Evolutionary conservation across 1,140 invertebrate species (phyloP), one percentile per base, ranked within the genome.

Genomic region (Ptiloglossa arizonensis): DNA sequence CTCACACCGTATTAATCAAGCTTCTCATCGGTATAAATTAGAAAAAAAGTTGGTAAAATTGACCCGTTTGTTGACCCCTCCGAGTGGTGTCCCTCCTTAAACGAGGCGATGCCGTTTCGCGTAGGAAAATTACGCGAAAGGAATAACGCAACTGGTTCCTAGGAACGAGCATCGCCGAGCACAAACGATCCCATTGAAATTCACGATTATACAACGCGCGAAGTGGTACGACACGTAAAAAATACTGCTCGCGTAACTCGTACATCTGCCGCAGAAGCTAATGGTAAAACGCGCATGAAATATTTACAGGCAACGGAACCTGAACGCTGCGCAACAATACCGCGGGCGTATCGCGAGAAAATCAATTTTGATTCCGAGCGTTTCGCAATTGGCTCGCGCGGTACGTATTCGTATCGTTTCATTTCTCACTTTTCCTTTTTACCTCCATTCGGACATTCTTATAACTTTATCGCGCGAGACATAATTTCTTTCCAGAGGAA

Each of bases 171-270:
- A 70, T 9, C 54, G 38, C 3, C 52, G 54, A 38, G 52, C 57
- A 71, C 54, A 41, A 71, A 38, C 38, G 54, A 71, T 71, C 38
- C 38, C 68, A 71, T 71, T 71, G 68, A 71, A 71, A 71, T 46
- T 59, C 54, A 59, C 48, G 68, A 71, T 71, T 71, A 60, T 71
- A 71, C 54, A 71, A 19, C 68, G 22, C 50, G 50, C 32, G 17
- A 56, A 68, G 15, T 32, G 54, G 66, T 54, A 27, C 8, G 38
- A 71, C 38, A 59, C 15, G 38, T 71, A 69, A 57, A 69, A 71
- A 71, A 60, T 59, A 70, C n/a, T 11, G 19, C 41, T 59, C 68
- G 54, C 38, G 68, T 59, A 70, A 70, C 68, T 70, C 68, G 68
- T 46, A 41, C 68, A 70, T 70, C 54, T 70, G 68, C 9, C n/a